phyloP scores from a whole-genome alignment of 2,888 invertebrate genomes.

The Polyploca ridens region DNA sequence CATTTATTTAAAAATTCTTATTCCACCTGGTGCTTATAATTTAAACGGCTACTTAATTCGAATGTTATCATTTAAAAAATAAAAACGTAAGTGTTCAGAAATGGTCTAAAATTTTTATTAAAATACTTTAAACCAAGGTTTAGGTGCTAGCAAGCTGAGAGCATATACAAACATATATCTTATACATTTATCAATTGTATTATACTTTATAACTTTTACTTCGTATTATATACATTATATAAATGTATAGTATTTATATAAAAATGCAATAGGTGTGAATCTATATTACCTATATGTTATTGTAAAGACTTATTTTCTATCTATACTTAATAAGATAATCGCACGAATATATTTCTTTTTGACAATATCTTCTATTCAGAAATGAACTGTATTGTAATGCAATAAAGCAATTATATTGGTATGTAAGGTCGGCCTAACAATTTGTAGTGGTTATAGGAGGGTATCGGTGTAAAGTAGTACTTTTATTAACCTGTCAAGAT shows the following conservation, averaged over 20 bases:
- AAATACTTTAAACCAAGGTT: conserved; percentile 54
- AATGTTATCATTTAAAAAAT: conserved; percentile 32
- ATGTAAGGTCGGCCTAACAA: background rate
- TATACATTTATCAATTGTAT: conserved; percentile 18
- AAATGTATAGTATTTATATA: conserved; percentile 3
- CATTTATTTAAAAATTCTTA: conserved; percentile 17
- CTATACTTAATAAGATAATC: background rate
- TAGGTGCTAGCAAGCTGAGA: conserved; percentile 69
- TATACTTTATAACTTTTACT: conserved; percentile 36
- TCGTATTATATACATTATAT: conserved; percentile 28
- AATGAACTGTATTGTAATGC: background rate
- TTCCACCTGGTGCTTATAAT: conserved; percentile 30
- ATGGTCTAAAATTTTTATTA: conserved; percentile 68
- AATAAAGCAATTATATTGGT: background rate
- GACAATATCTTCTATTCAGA: background rate
- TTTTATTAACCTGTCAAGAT: background rate
- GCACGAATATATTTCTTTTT: background rate
- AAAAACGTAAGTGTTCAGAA: conserved; percentile 76
- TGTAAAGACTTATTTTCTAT: background rate
- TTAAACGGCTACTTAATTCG: conserved; percentile 14
- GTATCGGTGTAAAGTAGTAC: background rate
- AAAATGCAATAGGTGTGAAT: background rate
- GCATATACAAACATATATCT: conserved; percentile 47
- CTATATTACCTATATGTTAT: background rate
- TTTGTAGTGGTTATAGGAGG: background rate